A percentile compares a stretch with the other conserved stretches of the same genome.
Evolutionary conservation across 1,140 invertebrate species (phyloP).

Genomic region (Apis cerana): DNA sequence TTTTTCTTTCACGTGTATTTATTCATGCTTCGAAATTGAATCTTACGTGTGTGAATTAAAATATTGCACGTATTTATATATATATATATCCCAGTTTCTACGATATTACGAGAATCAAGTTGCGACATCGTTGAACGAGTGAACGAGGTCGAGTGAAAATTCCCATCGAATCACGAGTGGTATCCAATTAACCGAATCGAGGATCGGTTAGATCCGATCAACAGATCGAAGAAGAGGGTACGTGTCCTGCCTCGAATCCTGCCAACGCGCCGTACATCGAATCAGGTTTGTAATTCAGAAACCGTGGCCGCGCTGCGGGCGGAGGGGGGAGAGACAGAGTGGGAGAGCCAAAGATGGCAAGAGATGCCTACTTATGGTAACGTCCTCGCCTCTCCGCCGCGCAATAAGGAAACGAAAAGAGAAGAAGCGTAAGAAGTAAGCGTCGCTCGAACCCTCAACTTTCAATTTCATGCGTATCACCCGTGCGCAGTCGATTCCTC

Average conservation of each 20-base stretch:
- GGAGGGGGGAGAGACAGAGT: background rate
- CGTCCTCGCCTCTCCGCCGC: slow-evolving; percentile 68
- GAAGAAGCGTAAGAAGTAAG: slow-evolving; percentile 34
- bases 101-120: background rate
- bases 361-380: slow-evolving; percentile 77
- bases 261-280: background rate
- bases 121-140: background rate
- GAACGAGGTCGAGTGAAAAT: background rate
- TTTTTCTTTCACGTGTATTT: background rate
- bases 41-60: too few relatives aligned
- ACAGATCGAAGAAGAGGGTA: background rate
- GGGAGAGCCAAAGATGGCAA: slow-evolving; percentile 63
- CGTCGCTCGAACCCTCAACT: background rate
- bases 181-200: slow-evolving; percentile 17
- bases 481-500: background rate
- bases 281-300: slow-evolving; percentile 37
- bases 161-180: background rate
- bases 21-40: too few relatives aligned
- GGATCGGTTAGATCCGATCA: slow-evolving; percentile 9
- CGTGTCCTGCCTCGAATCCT: background rate
- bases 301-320: background rate
- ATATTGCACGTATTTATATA: too few relatives aligned
- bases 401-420: slow-evolving; percentile 54
- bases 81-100: too few relatives aligned
- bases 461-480: slow-evolving; percentile 11